These are phyloP conservation scores for Hemicrepidius hirtus DNA, from an alignment of 2,888 invertebrate genomes.

Conservation along the genomic window DNA sequence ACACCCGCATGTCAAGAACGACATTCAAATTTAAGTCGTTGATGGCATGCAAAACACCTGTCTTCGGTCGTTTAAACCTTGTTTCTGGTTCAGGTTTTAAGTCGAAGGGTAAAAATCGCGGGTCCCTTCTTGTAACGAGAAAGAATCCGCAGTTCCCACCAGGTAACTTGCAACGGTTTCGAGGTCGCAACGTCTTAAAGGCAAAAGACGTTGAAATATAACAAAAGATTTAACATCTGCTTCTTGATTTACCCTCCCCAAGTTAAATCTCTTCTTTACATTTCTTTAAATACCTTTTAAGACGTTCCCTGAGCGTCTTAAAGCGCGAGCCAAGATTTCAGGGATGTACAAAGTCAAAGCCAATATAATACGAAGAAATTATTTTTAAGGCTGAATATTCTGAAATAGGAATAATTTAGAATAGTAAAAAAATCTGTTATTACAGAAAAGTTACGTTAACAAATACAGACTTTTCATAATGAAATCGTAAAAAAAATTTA, in stretches of 20 bases:
- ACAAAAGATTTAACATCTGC: slow-evolving; percentile 68
- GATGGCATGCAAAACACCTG: slow-evolving; percentile 35
- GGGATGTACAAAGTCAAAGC: slow-evolving; percentile 42
- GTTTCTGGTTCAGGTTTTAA: slow-evolving; percentile 5
- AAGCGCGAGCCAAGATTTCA: slow-evolving; percentile 56
- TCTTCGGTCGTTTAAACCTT: slow-evolving; percentile 11
- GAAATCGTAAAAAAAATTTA: too few relatives aligned
- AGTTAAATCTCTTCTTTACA: slow-evolving; percentile 60
- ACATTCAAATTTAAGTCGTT: slow-evolving; percentile 17
- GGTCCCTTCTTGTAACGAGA: background rate
- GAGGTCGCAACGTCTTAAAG: slow-evolving; percentile 59
- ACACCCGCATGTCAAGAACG: slow-evolving; percentile 64
- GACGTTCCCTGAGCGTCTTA: slow-evolving; percentile 68
- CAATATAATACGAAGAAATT: too few relatives aligned
- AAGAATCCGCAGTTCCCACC: slow-evolving; percentile 38
- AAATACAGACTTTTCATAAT: too few relatives aligned
- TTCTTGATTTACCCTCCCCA: slow-evolving; percentile 70
- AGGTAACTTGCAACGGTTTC: slow-evolving; percentile 48
- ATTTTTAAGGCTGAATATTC: too few relatives aligned
- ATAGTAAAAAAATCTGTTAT: too few relatives aligned
- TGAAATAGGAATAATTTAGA: too few relatives aligned
- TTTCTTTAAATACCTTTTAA: slow-evolving; percentile 60
- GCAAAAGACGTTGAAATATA: slow-evolving; percentile 66
- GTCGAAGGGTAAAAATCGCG: slow-evolving; percentile 11
- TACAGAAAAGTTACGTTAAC: too few relatives aligned